Percentiles rank a stretch among this genome's conserved stretches.
These are phyloP conservation scores for Cherax destructor DNA, from an alignment of 1,140 invertebrate genomes.

Conservation along the genomic window DNA sequence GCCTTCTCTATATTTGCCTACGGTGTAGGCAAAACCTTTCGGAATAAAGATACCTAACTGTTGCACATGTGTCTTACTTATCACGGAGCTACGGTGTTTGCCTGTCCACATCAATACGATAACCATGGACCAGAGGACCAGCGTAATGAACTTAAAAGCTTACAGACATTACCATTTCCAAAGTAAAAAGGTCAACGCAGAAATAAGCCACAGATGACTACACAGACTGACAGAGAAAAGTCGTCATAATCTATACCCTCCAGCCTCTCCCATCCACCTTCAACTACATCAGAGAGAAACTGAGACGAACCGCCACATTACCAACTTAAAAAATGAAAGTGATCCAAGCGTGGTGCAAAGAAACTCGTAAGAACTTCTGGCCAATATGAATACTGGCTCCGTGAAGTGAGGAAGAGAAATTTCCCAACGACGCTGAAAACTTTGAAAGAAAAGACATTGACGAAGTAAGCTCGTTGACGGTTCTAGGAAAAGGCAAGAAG, in stretches of 20 bases:
- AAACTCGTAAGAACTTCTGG: not conserved
- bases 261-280: too few relatives aligned
- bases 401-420: not conserved
- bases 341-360: not conserved
- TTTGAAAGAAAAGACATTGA: not conserved
- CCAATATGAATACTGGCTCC: not conserved
- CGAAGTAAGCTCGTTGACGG: not conserved
- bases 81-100: not conserved
- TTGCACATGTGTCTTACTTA: too few relatives aligned
- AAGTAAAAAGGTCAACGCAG: not conserved
- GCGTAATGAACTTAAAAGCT: not conserved
- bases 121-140: not conserved
- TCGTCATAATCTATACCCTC: too few relatives aligned
- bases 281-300: not conserved
- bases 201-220: not conserved
- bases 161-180: not conserved
- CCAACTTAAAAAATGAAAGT: not conserved
- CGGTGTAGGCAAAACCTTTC: too few relatives aligned
- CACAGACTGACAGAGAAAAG: not conserved
- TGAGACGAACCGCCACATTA: not conserved
- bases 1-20: too few relatives aligned
- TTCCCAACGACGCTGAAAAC: not conserved
- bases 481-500: not conserved
- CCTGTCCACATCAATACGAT: not conserved
- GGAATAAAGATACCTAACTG: too few relatives aligned